These are phyloP conservation scores for Pygathrix nemaeus DNA, from an alignment of 2,113 vertebrate genomes.

Conservation along the genomic window DNA sequence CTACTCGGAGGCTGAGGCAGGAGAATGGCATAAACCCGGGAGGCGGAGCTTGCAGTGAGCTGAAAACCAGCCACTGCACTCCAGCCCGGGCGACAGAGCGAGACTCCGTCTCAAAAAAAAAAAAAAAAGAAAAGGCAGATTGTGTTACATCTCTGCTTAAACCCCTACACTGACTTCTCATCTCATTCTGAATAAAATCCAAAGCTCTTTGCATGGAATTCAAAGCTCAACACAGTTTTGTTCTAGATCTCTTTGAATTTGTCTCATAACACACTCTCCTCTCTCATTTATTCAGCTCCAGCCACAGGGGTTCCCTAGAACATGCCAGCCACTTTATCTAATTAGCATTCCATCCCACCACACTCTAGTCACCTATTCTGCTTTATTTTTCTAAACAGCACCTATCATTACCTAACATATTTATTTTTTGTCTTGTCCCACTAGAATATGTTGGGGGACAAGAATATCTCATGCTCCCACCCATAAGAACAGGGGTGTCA, in stretches of 20 bases:
- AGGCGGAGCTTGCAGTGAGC: too few relatives aligned
- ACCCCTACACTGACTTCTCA: not conserved
- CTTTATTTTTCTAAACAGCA: constrained; percentile 13
- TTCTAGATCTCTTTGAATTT: not conserved
- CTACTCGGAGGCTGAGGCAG: too few relatives aligned
- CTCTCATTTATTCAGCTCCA: not conserved
- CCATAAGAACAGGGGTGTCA: not conserved
- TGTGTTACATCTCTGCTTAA: not conserved
- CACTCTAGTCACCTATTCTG: not conserved
- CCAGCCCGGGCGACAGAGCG: too few relatives aligned
- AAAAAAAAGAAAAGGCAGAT: not conserved
- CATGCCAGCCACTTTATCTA: not conserved
- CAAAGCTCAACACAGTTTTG: not conserved
- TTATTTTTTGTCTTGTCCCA: not conserved
- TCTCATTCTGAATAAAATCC: not conserved
- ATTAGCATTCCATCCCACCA: not conserved
- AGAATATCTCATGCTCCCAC: not conserved
- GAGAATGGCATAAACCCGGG: too few relatives aligned
- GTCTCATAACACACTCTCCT: not conserved
- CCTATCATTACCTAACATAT: not conserved
- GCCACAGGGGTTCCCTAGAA: not conserved
- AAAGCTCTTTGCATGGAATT: not conserved
- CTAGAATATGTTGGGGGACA: not conserved
- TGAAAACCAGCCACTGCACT: too few relatives aligned
- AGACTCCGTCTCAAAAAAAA: too few relatives aligned